Conservation (phyloP, 2,113 vertebrate genomes). For the Rhinopomastus cyanomelas region DNA sequence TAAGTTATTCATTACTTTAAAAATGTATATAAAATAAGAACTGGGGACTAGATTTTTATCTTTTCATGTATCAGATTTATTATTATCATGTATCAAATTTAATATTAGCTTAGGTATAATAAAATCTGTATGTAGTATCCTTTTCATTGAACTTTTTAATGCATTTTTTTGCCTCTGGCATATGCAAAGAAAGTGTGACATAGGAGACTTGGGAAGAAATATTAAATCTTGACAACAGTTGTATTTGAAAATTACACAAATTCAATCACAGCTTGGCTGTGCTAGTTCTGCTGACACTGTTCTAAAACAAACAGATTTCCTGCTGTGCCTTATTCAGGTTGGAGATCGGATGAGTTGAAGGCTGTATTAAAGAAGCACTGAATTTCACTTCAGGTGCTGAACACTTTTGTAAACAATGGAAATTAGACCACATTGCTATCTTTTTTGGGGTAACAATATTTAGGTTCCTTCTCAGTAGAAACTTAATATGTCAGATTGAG, state of each 20-base stretch:
- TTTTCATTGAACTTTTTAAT: not conserved
- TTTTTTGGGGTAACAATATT: not conserved
- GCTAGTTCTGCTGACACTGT: not conserved
- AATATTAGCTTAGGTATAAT: no score
- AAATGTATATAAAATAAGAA: not conserved
- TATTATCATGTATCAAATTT: no score
- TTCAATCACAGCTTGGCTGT: not conserved
- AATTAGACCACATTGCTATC: not conserved
- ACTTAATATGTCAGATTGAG: not conserved
- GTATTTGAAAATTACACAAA: not conserved
- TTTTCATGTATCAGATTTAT: no score
- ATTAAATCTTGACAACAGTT: not conserved
- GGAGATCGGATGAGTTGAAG: not conserved
- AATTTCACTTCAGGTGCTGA: not conserved
- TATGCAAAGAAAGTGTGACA: not conserved
- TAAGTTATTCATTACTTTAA: not conserved
- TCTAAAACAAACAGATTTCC: not conserved
- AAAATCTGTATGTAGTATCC: no score
- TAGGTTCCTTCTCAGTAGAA: not conserved
- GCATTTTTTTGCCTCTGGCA: not conserved
- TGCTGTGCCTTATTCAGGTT: not conserved
- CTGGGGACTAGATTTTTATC: not conserved
- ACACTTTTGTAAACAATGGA: not conserved
- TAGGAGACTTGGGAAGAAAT: not conserved
- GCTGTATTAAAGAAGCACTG: not conserved